Percentiles rank a stretch among this genome's conserved stretches.
Evolutionary conservation across 2,113 vertebrate species (phyloP).

Genomic region (Dromas ardeola): DNA sequence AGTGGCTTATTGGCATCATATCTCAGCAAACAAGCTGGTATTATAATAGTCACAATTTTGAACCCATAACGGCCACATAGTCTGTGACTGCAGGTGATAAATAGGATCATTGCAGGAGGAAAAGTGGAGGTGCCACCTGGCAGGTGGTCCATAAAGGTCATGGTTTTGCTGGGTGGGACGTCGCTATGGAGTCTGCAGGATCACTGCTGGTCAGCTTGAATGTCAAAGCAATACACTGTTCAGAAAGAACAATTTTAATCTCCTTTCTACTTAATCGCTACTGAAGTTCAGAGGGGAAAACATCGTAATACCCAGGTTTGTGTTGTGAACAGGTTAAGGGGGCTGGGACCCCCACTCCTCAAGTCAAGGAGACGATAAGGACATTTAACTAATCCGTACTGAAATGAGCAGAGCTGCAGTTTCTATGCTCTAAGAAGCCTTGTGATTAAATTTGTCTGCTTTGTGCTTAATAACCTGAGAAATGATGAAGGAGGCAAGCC

Average conservation of each 20-base stretch:
- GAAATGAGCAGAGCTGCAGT: neutral
- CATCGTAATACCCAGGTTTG: neutral
- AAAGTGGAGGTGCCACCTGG: neutral
- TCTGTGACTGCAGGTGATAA: neutral
- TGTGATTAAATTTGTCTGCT: neutral
- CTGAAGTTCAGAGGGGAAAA: neutral
- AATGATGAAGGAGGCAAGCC: neutral
- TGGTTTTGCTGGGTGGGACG: neutral
- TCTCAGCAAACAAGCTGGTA: neutral
- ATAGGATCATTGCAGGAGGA: neutral
- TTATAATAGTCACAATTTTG: neutral
- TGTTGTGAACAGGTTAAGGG: neutral
- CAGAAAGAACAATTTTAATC: neutral
- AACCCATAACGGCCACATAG: accelerated
- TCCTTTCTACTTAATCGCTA: neutral
- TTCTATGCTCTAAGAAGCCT: neutral
- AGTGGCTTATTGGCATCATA: accelerated
- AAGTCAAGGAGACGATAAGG: neutral
- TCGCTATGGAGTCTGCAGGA: accelerated
- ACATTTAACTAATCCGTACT: neutral
- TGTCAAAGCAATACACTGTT: accelerated
- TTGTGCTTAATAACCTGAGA: neutral
- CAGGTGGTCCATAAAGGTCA: too few relatives aligned
- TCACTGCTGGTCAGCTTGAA: neutral
- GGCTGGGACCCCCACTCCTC: neutral